A percentile compares a stretch with the other conserved stretches of the same genome.
These are phyloP conservation scores for Drosophila pruinosa DNA, from an alignment of 1,140 invertebrate genomes.

Conservation along the genomic window DNA sequence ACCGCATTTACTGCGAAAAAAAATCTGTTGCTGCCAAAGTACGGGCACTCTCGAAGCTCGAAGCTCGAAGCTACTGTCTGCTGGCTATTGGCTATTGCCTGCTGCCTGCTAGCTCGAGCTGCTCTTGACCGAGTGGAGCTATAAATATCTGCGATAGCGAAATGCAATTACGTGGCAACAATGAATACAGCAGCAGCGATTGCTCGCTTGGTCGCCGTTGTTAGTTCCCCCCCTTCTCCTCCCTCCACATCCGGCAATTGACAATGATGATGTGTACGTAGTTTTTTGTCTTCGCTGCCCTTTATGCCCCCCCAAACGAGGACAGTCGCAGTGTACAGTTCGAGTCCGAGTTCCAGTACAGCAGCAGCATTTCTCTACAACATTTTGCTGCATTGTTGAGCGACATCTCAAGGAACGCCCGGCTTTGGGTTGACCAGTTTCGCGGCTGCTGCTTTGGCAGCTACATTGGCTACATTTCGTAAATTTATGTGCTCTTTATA, in stretches of 20 bases:
- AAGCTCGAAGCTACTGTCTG: constrained; percentile 5
- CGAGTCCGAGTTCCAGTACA: neutral
- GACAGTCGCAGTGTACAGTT: constrained; percentile 1
- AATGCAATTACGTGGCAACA: constrained; percentile 81
- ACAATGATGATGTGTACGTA: constrained; percentile 80
- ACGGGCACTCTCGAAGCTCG: constrained; percentile 61
- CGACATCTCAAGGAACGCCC: constrained; percentile 52
- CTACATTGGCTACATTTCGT: constrained; percentile 56
- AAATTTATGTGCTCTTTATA: constrained; percentile 68
- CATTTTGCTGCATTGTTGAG: constrained; percentile 70
- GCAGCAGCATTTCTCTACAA: constrained; percentile 52
- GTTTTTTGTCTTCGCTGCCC: constrained; percentile 67
- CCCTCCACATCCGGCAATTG: constrained; percentile 75
- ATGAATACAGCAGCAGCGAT: constrained; percentile 79
- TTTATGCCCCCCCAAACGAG: constrained; percentile 38
- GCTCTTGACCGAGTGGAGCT: constrained; percentile 80
- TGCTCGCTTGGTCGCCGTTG: constrained; percentile 53
- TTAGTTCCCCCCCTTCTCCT: constrained; percentile 10
- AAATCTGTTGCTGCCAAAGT: constrained; percentile 79
- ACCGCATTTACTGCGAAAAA: constrained; percentile 72
- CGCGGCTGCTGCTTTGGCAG: neutral
- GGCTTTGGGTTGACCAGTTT: constrained; percentile 14
- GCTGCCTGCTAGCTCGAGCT: constrained; percentile 23
- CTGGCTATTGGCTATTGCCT: neutral
- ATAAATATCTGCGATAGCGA: constrained; percentile 81